These are phyloP conservation scores for Cassiopea xamachana DNA, from an alignment of 30 jellyfish, hydroid and myxozoan species.

Conservation along the genomic window DNA sequence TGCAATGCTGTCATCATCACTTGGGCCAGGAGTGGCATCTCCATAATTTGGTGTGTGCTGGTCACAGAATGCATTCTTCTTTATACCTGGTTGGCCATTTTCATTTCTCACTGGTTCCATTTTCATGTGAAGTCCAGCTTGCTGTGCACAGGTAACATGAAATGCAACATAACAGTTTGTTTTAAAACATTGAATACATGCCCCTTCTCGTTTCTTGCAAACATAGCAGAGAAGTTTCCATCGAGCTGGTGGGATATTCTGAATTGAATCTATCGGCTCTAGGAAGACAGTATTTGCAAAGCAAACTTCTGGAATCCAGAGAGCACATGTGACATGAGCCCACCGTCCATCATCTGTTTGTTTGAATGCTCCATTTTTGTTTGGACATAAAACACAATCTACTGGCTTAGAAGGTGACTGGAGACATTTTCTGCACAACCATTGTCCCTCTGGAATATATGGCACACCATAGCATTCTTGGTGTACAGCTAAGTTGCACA, in stretches of 20 bases:
- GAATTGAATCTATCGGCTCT: constrained; percentile 97
- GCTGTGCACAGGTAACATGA: constrained; percentile 99
- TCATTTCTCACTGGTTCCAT: constrained; percentile 92
- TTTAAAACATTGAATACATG: constrained; percentile 97
- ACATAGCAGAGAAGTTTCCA: constrained; percentile 94
- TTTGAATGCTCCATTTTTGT: constrained; percentile 96
- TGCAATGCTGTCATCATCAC: constrained; percentile 95
- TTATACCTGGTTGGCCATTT: constrained; percentile 96
- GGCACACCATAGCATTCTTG: constrained; percentile 99
- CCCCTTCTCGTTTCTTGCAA: constrained; percentile 96
- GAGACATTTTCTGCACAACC: constrained; percentile 98
- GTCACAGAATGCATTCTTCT: constrained; percentile 89
- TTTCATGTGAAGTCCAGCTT: constrained; percentile 96
- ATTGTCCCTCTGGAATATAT: constrained; percentile 98
- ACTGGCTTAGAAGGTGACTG: constrained; percentile 99
- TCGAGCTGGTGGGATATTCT: constrained; percentile 95
- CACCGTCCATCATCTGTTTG: constrained; percentile 97
- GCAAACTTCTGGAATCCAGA: constrained; percentile 99
- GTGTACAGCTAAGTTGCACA: constrained; percentile 99
- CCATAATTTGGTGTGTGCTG: constrained; percentile 88
- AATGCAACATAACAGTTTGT: constrained; percentile 95
- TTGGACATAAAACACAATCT: constrained; percentile 96
- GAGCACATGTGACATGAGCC: constrained; percentile 99
- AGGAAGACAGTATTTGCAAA: constrained; percentile 98
- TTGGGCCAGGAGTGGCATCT: constrained; percentile 73